Base-by-base conservation (phyloP, 2,797 vertebrate species). In the Coreius guichenoti region DNA sequence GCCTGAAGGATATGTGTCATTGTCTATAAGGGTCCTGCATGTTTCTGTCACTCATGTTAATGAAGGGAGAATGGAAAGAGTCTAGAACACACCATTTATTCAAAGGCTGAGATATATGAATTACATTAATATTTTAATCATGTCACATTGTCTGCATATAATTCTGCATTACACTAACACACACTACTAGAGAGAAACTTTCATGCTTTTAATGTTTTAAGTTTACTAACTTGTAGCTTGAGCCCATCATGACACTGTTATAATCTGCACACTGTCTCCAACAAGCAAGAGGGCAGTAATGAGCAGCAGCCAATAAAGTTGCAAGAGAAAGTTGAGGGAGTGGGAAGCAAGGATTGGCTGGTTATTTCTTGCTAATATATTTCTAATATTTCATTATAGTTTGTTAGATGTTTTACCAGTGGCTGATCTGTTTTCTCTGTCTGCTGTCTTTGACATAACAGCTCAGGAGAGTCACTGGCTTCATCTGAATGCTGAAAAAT, bases 1-100 rank as follows among this genome's bases (percentile, higher is more conserved):
- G 88, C 84, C 88, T 80, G 82, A 86, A 86, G 73, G 82, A 69
- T 69, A 82, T 79, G 67, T 54, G 73, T 87, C 67, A 83, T 43
- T 80, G 56, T 39, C 54, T 85, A n/a, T 73, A 73, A 68, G 74
- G n/a, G 45, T 49, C 31, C 12, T 21, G 69, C 58, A 54, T 51
- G 45, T 86, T 67, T 80, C 63, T 79, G 86, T 76, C 80, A 51
- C 45, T 87, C n/a, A 17, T 45, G 19, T 26, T 54, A 31, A 33
- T 70, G 61, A 83, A 47, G 47, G 63, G 17, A 47, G 23, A 67
- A 61, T n/a, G 43, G 29, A 58, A 23, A 67, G 12, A 77, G 73
- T 72, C 72, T 49, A 82, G 63, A 88, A n/a, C 33, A 45, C 73
- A 58, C 39, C 23, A 84, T 81, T 84, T 72, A 73, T 51, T 72